Percentiles rank a stretch among this genome's conserved stretches.
These are phyloP conservation scores for Amphipyra berbera DNA, from an alignment of 2,888 invertebrate genomes.

Conservation along the genomic window DNA sequence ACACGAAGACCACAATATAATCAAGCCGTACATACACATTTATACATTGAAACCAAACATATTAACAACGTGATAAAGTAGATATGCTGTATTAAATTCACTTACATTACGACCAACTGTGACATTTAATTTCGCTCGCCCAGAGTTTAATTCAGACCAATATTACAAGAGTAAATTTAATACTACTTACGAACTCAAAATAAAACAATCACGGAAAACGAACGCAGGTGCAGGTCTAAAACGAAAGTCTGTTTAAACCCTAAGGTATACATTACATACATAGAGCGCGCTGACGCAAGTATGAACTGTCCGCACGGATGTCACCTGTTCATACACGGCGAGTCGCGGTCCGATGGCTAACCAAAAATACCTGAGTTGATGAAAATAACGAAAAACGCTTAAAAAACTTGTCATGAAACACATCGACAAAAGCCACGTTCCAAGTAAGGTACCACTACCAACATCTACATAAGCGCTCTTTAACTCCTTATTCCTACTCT, in stretches of 20 bases:
- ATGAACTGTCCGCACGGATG: neutral
- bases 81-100: slow-evolving; percentile 41
- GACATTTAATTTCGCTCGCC: slow-evolving; percentile 39
- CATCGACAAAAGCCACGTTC: no score
- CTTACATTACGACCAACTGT: slow-evolving; percentile 46
- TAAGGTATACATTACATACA: slow-evolving; percentile 30
- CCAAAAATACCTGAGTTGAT: no score
- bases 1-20: slow-evolving; percentile 16
- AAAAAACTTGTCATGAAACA: no score
- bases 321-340: no score
- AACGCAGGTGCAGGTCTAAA: slow-evolving; percentile 40
- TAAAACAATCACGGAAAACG: slow-evolving; percentile 30
- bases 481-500: slow-evolving; percentile 30
- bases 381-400: no score
- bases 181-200: slow-evolving; percentile 22
- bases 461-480: neutral
- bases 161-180: slow-evolving; percentile 15
- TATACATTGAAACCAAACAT: slow-evolving; percentile 32
- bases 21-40: slow-evolving; percentile 24
- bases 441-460: no score
- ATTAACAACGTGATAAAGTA: slow-evolving; percentile 42
- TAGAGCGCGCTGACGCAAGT: slow-evolving; percentile 5
- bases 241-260: slow-evolving; percentile 16
- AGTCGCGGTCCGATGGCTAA: no score
- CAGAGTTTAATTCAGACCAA: slow-evolving; percentile 34